Base-by-base conservation (phyloP, 1,140 invertebrate genomes). In the Rhopalosiphum maidis region DNA sequence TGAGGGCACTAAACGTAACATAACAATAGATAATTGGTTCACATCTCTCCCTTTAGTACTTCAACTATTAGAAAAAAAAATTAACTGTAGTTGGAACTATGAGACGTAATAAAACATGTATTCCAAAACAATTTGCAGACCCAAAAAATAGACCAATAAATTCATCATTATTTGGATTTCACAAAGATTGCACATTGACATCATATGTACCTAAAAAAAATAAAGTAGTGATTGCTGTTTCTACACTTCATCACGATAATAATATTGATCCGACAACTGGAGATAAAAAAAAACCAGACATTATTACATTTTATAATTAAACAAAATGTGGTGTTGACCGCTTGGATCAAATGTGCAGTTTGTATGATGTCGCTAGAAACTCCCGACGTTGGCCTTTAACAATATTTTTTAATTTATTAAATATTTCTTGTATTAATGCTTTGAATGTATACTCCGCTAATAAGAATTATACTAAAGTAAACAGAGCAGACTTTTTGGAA, bases 271-370 rank as follows among this genome's bases (percentile, higher is more conserved):
- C 93, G 60, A 93, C 60, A 43, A 94, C 93, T 48, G 51, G 51
- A 51, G 94, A 93, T 83, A 94, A 93, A 83, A 94, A 93, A 41
- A 95, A 95, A 93, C 95, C 95, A 51, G 94, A 95, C 87, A 95
- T 95, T 22, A 94, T 95, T 46, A 94, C 93, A 18, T 94, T 94
- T 94, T 95, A 96, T 86, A 95, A 96, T 93, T 23, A 43, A 48
- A 95, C 95, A 21, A 96, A 96, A 94, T 94, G 94, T 82, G 95
- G 94, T 37, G 95, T 95, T 0, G 95, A 95, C 93, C 94, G 90
- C 15, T 94, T 95, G n/a, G 95, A 95, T 94, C 94, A 95, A 94
- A 94, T 95, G 93, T 94, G 94, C 91, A 93, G 94, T 21, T 87
- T 54, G 21, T 95, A 94, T 92, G 94, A 93, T 77, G 90, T 93